phyloP scores from a whole-genome alignment of 30 jellyfish, hydroid and myxozoan genomes.

The Nemopilema nomurai region DNA sequence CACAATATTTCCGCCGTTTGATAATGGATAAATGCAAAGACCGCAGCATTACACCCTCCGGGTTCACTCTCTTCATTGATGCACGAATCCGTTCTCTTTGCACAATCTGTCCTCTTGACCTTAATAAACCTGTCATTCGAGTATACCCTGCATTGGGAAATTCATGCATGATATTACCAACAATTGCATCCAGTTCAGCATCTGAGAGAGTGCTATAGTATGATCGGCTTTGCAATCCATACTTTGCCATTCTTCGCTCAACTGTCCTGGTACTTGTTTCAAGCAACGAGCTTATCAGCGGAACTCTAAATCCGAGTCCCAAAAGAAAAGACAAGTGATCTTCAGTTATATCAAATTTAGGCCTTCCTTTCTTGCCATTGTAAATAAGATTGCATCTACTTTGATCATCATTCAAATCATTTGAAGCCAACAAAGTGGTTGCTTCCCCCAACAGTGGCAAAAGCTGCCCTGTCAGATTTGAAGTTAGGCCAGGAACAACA shows the following conservation, averaged over 20 bases:
- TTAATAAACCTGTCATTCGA: slow-evolving; percentile 35
- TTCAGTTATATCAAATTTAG: no score
- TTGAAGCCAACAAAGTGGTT: no score
- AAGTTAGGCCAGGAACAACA: no score
- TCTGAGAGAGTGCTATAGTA: slow-evolving; percentile 22
- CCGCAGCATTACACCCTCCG: slow-evolving; percentile 46
- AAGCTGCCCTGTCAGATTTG: no score
- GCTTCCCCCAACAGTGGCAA: no score
- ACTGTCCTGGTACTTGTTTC: slow-evolving; percentile 34
- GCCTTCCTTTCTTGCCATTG: no score
- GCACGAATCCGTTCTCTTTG: slow-evolving; percentile 8
- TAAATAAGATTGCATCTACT: no score
- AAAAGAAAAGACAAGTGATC: no score
- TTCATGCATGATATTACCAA: neutral
- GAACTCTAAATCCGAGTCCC: slow-evolving; percentile 16
- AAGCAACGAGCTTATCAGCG: slow-evolving; percentile 10
- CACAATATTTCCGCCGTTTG: slow-evolving; percentile 51
- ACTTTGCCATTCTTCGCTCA: slow-evolving; percentile 36
- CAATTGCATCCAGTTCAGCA: slow-evolving; percentile 32
- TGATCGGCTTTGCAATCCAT: neutral
- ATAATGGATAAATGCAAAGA: slow-evolving; percentile 9
- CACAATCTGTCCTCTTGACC: slow-evolving; percentile 21
- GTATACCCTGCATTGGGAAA: slow-evolving; percentile 42
- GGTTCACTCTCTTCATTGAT: slow-evolving; percentile 39
- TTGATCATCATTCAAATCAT: no score